phyloP scores from a whole-genome alignment of 1,140 invertebrate species.

The Drosophila bifasciata region DNA sequence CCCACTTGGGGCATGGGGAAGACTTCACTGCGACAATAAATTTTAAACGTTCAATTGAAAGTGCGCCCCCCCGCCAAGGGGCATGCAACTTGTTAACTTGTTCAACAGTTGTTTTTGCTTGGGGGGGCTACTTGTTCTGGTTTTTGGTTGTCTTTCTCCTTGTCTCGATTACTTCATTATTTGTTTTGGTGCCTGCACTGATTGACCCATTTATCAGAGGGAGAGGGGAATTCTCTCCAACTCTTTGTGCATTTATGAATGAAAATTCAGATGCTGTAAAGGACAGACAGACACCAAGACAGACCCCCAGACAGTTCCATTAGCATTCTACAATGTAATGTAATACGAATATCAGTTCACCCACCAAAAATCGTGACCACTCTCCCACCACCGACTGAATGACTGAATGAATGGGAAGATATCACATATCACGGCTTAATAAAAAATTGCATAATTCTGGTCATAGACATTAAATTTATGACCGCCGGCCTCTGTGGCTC shows the following conservation, averaged over 20 bases:
- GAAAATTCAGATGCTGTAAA: constrained; percentile 48
- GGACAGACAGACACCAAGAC: constrained; percentile 15
- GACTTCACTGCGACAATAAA: constrained; percentile 52
- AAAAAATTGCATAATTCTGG: constrained; percentile 37
- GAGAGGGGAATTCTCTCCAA: neutral
- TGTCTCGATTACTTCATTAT: constrained; percentile 60
- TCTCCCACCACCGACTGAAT: neutral
- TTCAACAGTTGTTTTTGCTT: constrained; percentile 35
- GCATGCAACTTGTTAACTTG: constrained; percentile 69
- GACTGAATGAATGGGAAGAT: constrained; percentile 20
- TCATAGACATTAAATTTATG: constrained; percentile 59
- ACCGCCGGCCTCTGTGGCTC: constrained; percentile 2
- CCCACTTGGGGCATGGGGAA: constrained; percentile 49
- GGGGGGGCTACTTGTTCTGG: neutral
- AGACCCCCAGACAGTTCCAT: constrained; percentile 33
- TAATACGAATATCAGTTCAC: constrained; percentile 22
- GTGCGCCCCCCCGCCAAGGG: constrained; percentile 41
- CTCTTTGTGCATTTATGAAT: constrained; percentile 45
- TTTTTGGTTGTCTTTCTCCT: constrained; percentile 22
- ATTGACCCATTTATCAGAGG: constrained; percentile 61
- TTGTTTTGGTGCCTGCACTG: constrained; percentile 38
- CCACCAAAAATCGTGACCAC: constrained; percentile 63
- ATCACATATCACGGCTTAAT: constrained; percentile 62
- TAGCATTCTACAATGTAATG: constrained; percentile 43
- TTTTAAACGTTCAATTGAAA: constrained; percentile 71